A percentile compares a stretch with the other conserved stretches of the same genome.
These are phyloP conservation scores for Corticium candelabrum DNA, from an alignment of 37 sponge, comb jelly and placozoan genomes.

Conservation along the genomic window DNA sequence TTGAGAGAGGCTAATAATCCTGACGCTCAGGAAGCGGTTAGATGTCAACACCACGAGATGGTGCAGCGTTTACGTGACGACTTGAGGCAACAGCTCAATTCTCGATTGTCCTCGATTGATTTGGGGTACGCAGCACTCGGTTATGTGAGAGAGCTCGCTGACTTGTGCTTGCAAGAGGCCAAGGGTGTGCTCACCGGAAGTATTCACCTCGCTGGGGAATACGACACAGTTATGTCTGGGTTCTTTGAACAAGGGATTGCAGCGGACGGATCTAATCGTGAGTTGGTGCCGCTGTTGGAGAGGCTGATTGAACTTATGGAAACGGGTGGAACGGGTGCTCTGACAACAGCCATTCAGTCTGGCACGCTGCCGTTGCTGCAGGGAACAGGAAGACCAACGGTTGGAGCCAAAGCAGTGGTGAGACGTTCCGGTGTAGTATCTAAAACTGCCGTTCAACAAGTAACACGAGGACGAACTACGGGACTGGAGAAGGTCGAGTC, in stretches of 20 bases:
- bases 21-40: background rate
- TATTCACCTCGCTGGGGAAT: background rate
- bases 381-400: background rate
- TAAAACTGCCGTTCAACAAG: too few relatives aligned
- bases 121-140: background rate
- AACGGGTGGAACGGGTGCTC: constrained; percentile 5
- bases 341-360: too few relatives aligned
- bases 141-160: background rate
- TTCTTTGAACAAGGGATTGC: background rate
- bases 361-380: background rate
- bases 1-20: background rate
- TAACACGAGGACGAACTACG: too few relatives aligned
- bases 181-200: background rate
- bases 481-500: too few relatives aligned
- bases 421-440: too few relatives aligned
- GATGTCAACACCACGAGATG: background rate
- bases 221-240: background rate
- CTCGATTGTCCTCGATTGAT: background rate
- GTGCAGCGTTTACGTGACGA: background rate
- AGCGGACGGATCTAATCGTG: background rate
- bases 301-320: constrained; percentile 2
- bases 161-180: background rate
- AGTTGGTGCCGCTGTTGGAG: constrained; percentile 10
- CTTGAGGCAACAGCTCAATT: background rate
- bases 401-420: too few relatives aligned